A percentile compares a stretch with the other conserved stretches of the same genome.
phyloP scores from a whole-genome alignment of 2,888 invertebrate genomes.

The Lepeophtheirus nordmannii region DNA sequence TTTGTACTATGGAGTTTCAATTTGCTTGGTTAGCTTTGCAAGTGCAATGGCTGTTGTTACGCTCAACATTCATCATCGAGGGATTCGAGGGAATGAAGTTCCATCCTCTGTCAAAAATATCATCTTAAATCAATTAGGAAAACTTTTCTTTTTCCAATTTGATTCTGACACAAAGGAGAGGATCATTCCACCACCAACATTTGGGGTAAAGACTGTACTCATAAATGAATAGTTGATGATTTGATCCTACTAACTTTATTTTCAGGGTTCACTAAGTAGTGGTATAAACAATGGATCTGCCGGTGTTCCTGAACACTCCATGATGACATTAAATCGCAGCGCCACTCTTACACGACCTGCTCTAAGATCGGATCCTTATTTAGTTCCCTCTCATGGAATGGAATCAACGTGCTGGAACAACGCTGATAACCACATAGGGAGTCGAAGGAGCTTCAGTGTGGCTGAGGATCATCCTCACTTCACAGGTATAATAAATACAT shows the following conservation, averaged over 20 bases:
- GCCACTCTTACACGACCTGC: no score
- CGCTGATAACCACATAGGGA: no score
- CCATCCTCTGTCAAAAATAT: constrained; percentile 52
- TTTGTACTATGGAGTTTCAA: constrained; percentile 64
- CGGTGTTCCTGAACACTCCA: no score
- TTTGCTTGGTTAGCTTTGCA: constrained; percentile 62
- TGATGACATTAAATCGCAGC: no score
- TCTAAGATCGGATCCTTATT: no score
- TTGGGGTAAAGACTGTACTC: constrained; percentile 44
- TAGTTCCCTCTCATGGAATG: no score
- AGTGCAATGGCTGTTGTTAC: constrained; percentile 67
- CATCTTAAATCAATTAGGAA: constrained; percentile 43
- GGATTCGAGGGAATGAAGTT: constrained; percentile 61
- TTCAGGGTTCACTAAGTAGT: no score
- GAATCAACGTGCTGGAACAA: no score
- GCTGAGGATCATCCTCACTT: no score
- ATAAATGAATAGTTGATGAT: not conserved
- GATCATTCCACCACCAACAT: constrained; percentile 37
- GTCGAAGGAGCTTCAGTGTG: no score
- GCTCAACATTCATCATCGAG: constrained; percentile 67
- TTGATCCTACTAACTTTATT: not conserved
- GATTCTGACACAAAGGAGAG: not conserved
- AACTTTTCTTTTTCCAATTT: constrained; percentile 8
- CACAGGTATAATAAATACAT: no score
- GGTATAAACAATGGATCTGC: no score